Evolutionary conservation across 2,113 vertebrate species (phyloP).

Genomic region (Passer montanus): DNA sequence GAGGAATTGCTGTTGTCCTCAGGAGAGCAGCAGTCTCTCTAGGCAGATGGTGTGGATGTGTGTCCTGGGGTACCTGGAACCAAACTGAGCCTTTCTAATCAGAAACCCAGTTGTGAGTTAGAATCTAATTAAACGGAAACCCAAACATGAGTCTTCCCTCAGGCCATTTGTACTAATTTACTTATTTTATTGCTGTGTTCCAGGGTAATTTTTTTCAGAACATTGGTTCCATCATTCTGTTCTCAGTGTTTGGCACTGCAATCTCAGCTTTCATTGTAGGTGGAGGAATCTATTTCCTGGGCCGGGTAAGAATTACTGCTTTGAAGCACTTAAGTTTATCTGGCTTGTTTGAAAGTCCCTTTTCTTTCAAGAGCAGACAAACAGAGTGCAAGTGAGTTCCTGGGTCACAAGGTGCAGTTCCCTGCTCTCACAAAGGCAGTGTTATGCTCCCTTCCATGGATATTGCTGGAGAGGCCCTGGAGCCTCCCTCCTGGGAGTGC

Average conservation of each 20-base stretch:
- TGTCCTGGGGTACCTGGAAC: not conserved
- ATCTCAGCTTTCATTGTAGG: slow-evolving; percentile 98
- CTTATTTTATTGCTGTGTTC: slow-evolving; percentile 6
- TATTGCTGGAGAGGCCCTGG: not conserved
- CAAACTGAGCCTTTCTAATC: not conserved
- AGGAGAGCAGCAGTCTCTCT: not conserved
- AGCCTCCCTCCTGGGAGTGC: not conserved
- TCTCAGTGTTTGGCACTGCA: slow-evolving; percentile 95
- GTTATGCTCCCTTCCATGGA: accelerated
- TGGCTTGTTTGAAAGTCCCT: not conserved
- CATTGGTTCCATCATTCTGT: slow-evolving; percentile 96
- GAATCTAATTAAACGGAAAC: not conserved
- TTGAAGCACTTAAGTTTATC: not conserved
- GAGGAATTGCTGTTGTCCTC: not conserved
- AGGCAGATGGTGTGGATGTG: not conserved
- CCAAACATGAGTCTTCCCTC: not conserved
- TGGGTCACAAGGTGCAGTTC: not conserved
- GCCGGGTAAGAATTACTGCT: slow-evolving; percentile 83
- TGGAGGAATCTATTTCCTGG: slow-evolving; percentile 97
- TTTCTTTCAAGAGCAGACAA: not conserved
- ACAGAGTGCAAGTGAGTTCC: not conserved
- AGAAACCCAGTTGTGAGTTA: not conserved
- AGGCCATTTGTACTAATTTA: not conserved
- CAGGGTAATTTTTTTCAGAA: slow-evolving; percentile 99
- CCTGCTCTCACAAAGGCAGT: not conserved